Conservation (phyloP, 2,113 vertebrate genomes). For the Rhea americana region DNA sequence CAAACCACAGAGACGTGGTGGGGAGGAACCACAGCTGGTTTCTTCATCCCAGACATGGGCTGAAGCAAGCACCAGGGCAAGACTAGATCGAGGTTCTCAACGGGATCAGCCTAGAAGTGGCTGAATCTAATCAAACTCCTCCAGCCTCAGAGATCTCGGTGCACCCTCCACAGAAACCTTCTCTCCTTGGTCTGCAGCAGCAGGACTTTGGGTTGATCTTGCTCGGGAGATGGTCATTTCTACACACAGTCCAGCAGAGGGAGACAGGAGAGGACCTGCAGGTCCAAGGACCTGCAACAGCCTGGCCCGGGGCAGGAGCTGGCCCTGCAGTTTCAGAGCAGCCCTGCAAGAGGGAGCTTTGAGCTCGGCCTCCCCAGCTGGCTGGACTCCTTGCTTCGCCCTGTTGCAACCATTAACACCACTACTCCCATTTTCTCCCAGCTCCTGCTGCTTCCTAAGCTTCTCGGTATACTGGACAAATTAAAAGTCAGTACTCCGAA, state of each 20-base stretch:
- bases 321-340: neutral
- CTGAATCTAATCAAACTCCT: neutral
- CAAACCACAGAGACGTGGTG: rapidly evolving
- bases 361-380: neutral
- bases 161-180: neutral
- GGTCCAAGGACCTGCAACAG: neutral
- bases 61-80: neutral
- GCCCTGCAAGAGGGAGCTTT: neutral
- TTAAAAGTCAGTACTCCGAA: neutral
- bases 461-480: neutral
- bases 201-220: rapidly evolving
- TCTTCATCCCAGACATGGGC: neutral
- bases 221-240: neutral
- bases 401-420: neutral
- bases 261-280: neutral
- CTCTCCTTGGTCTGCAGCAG: neutral
- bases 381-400: neutral
- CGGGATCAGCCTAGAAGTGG: neutral
- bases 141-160: neutral
- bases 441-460: neutral
- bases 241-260: rapidly evolving
- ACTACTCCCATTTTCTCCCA: neutral
- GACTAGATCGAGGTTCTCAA: neutral
- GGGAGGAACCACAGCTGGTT: rapidly evolving
- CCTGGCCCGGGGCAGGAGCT: neutral